Evolutionary conservation across 1,140 invertebrate species (phyloP).

Genomic region (Halictus rubicundus): DNA sequence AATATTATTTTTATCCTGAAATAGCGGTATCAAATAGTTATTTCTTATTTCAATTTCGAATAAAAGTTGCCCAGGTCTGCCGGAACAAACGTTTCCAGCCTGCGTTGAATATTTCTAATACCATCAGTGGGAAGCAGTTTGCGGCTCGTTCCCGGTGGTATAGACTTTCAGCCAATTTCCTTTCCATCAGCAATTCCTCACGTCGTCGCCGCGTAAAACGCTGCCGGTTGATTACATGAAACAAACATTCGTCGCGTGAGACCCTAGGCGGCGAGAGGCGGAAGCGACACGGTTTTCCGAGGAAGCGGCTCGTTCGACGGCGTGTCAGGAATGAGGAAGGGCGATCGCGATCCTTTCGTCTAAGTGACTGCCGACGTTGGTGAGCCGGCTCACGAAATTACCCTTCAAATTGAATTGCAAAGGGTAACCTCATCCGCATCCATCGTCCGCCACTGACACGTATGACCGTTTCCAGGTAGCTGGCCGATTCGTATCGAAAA

Average conservation of each 20-base stretch:
- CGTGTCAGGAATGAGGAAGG: slow-evolving; percentile 35
- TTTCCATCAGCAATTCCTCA: too few species aligned
- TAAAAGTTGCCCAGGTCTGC: neutral
- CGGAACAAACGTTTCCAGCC: neutral
- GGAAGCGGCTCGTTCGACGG: slow-evolving; percentile 4
- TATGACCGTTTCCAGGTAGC: slow-evolving; percentile 45
- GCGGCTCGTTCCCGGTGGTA: neutral
- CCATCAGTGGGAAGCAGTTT: neutral
- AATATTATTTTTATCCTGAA: too few species aligned
- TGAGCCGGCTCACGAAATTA: slow-evolving; percentile 19
- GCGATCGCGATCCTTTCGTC: slow-evolving; percentile 30
- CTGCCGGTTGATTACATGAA: slow-evolving; percentile 39
- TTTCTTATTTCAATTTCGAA: too few species aligned
- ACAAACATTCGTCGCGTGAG: slow-evolving; percentile 36
- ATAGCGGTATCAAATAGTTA: too few species aligned
- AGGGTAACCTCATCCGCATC: slow-evolving; percentile 47
- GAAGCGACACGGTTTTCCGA: slow-evolving; percentile 11
- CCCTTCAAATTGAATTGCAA: slow-evolving; percentile 51
- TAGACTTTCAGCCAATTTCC: neutral
- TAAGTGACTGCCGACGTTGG: slow-evolving; percentile 15
- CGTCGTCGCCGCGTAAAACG: slow-evolving; percentile 7
- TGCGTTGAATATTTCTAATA: too few species aligned
- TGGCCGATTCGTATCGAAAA: slow-evolving; percentile 45
- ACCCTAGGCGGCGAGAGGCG: neutral
- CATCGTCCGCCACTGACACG: slow-evolving; percentile 33